Evolutionary conservation across 2,797 vertebrate genomes (phyloP), one percentile per base, ranked within the genome.

Genomic region (Macrochelys suwanniensis): DNA sequence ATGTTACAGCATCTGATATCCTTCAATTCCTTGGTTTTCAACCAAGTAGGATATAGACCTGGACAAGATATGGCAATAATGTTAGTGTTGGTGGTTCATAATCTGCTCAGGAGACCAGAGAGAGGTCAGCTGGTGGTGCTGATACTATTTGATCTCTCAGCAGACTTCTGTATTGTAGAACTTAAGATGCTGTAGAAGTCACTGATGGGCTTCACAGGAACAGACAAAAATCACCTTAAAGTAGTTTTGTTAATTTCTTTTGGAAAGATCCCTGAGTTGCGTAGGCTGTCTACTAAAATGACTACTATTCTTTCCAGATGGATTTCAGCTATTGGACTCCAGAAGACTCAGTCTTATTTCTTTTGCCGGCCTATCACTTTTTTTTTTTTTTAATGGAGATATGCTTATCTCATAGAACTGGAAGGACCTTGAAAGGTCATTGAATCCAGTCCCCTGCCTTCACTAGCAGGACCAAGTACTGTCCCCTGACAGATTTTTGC

Each of bases 211-310:
- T 87, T 85, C 59, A 84, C 16, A 7, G 50, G 4, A 89, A 86
- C 47, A 91, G 82, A 80, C 49, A 89, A 86, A 89, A 90, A 5
- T 8, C 19, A 49, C 12, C 79, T 89, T 51, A 81, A 85, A 49
- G 80, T 87, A 82, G 87, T 1, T 42, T 31, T 50, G 7, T 26
- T 82, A 0, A 0, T 45, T 93, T 85, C 53, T 33, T 80, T 93
- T 80, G 1, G 49, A 56, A 9, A 84, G n/a, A 93, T 92, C 89
- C 82, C 85, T 7, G 54, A 91, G 89, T 80, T 89, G 9, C 87
- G 84, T 84, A 82, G 51, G 80, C 33, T 89, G 88, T 91, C 15
- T 82, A 93, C 6, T 80, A 87, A 74, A 54, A 71, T 42, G 21
- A 42, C 19, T 42, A 37, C 19, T 42, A 11, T 94, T 93, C 56